Conservation (phyloP, 2,888 invertebrate genomes). For the Crematogaster levior region DNA sequence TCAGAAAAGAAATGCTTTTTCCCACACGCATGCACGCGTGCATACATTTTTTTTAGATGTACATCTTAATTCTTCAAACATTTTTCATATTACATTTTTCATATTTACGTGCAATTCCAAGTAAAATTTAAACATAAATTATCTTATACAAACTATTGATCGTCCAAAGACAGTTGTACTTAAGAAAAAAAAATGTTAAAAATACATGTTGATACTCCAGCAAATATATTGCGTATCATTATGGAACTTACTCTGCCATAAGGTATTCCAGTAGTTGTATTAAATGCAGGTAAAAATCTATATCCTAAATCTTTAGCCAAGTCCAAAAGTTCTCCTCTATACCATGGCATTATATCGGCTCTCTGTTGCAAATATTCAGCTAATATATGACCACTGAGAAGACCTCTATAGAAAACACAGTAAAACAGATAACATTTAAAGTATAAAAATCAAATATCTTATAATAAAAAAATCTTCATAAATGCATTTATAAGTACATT, state of each 20-base stretch:
- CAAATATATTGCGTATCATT: background rate
- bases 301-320: conserved; percentile 98
- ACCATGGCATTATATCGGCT: conserved; percentile 92
- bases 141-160: too few species aligned
- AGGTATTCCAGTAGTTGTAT: conserved; percentile 98
- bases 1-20: too few species aligned
- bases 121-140: too few species aligned
- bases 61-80: too few species aligned
- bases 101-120: too few species aligned
- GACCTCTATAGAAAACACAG: conserved; percentile 88
- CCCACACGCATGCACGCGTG: too few species aligned
- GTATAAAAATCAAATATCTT: background rate
- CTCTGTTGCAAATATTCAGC: conserved; percentile 93
- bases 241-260: conserved; percentile 92
- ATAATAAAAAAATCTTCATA: background rate
- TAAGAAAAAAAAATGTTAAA: too few species aligned
- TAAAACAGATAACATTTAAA: background rate
- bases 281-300: conserved; percentile 98
- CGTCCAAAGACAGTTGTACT: too few species aligned
- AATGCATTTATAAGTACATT: too few species aligned
- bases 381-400: conserved; percentile 96
- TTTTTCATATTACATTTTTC: too few species aligned
- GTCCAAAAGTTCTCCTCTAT: conserved; percentile 93
- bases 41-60: too few species aligned
- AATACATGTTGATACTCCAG: too few species aligned